phyloP scores from a whole-genome alignment of 2,888 invertebrate genomes.

The Autographa pulchrina region DNA sequence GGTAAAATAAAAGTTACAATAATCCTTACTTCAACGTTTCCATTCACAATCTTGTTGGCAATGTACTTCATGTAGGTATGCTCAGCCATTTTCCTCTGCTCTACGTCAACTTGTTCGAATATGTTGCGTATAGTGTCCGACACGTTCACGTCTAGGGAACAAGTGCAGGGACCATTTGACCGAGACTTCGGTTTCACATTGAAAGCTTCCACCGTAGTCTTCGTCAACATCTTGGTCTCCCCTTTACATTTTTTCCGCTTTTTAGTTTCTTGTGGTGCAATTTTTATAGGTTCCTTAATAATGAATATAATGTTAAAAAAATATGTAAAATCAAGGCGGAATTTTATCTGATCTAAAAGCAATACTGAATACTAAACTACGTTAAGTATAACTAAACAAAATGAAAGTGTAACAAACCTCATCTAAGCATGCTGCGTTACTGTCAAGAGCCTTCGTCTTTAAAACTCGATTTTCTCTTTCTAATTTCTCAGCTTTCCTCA shows the following conservation, averaged over 20 bases:
- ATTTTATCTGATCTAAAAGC: too few species aligned
- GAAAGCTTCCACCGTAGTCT: constrained; percentile 80
- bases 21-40: constrained; percentile 75
- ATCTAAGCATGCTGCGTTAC: constrained; percentile 58
- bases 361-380: too few species aligned
- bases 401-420: constrained; percentile 66
- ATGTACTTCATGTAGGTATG: constrained; percentile 80
- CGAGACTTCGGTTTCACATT: constrained; percentile 77
- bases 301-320: background rate
- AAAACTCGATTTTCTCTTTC: constrained; percentile 78
- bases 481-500: constrained; percentile 80
- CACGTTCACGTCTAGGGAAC: constrained; percentile 78
- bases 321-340: too few species aligned
- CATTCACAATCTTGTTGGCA: constrained; percentile 78
- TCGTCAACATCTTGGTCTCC: constrained; percentile 74
- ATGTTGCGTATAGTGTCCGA: constrained; percentile 84
- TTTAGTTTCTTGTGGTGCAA: constrained; percentile 64
- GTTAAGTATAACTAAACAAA: background rate
- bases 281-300: constrained; percentile 74
- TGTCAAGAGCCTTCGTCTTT: constrained; percentile 67
- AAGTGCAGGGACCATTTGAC: constrained; percentile 80
- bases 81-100: constrained; percentile 81
- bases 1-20: background rate
- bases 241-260: constrained; percentile 64
- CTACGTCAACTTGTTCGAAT: constrained; percentile 83